Evolutionary conservation across 2,797 vertebrate species (phyloP).

Genomic region (Alcedo quadribrachys): DNA sequence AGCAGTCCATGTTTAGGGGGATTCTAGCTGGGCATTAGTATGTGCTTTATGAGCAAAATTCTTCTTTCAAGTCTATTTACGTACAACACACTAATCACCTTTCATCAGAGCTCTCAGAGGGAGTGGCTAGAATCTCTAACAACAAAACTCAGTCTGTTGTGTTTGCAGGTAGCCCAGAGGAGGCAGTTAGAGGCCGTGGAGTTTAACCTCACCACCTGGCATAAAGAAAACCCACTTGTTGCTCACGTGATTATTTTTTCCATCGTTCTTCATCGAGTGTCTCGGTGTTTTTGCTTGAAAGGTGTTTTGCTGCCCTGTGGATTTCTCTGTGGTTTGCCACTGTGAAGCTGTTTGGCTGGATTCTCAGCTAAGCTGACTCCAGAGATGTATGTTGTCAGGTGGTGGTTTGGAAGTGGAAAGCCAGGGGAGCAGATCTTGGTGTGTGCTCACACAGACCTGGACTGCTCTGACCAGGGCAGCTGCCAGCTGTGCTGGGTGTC

Average conservation of each 20-base stretch:
- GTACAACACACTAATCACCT: neutral
- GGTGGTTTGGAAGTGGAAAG: neutral
- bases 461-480: neutral
- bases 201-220: neutral
- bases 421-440: neutral
- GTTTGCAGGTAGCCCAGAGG: neutral
- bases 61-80: neutral
- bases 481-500: neutral
- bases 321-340: accelerated
- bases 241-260: neutral
- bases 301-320: neutral
- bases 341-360: neutral
- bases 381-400: neutral
- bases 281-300: neutral
- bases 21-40: neutral
- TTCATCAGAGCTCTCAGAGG: neutral
- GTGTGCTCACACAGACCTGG: neutral
- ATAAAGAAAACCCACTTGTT: neutral
- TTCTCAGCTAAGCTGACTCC: neutral
- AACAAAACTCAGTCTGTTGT: neutral
- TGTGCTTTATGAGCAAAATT: slow-evolving; percentile 5
- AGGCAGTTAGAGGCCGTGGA: neutral
- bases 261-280: neutral
- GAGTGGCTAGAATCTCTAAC: neutral
- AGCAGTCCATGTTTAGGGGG: neutral